Conservation (phyloP, 1,140 invertebrate genomes). For the Hetaerina americana region DNA sequence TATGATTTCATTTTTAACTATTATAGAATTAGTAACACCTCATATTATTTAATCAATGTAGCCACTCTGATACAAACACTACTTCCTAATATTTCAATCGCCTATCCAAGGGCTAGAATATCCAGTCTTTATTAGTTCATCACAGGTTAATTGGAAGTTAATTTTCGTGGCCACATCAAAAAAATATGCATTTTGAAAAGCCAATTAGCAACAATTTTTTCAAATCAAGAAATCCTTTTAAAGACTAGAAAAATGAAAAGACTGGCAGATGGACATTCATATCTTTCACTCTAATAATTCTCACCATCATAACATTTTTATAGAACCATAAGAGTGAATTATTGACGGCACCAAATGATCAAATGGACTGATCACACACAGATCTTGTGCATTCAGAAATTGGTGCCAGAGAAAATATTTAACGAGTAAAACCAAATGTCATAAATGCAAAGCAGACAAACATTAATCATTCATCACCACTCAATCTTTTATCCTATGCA, state of each 20-base stretch:
- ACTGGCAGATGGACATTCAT: neutral
- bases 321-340: neutral
- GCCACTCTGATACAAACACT: neutral
- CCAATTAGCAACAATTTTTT: neutral
- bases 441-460: neutral
- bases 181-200: neutral
- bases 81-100: neutral
- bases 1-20: neutral
- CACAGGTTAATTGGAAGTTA: neutral
- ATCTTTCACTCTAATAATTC: neutral
- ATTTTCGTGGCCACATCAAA: neutral
- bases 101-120: neutral
- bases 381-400: neutral
- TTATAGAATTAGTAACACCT: neutral
- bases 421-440: neutral
- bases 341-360: neutral
- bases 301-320: neutral
- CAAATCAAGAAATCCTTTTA: neutral
- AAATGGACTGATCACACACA: neutral
- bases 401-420: neutral
- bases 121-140: neutral
- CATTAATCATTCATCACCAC: neutral
- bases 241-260: neutral
- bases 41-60: neutral
- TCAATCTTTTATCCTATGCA: neutral